A percentile compares a stretch with the other conserved stretches of the same genome.
These are phyloP conservation scores for Tenthredo distinguenda DNA, from an alignment of 2,888 invertebrate species.

Conservation along the genomic window DNA sequence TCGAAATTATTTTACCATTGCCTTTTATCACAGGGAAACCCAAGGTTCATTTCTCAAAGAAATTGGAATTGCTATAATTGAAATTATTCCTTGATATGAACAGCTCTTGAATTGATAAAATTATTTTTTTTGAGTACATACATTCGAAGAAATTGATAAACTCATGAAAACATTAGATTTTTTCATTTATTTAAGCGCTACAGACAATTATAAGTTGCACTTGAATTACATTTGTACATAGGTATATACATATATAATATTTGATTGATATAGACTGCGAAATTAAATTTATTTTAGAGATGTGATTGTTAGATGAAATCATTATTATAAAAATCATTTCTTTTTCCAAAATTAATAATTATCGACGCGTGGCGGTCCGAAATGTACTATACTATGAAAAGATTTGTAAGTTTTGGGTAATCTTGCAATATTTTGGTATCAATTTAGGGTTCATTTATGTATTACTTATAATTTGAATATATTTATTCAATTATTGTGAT, in stretches of 20 bases:
- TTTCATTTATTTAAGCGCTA: not conserved
- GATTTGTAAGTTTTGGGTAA: constrained; percentile 7
- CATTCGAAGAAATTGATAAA: not conserved
- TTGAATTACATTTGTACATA: constrained; percentile 28
- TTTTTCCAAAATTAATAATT: not conserved
- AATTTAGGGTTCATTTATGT: not conserved
- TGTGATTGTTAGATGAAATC: not conserved
- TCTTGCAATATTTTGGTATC: constrained; percentile 12
- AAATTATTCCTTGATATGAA: not conserved
- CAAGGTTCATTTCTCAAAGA: not conserved
- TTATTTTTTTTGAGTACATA: not conserved
- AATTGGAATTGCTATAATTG: not conserved
- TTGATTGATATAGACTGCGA: not conserved
- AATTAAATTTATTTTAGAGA: constrained; percentile 5
- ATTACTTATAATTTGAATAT: constrained; percentile 9
- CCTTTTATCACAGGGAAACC: constrained; percentile 14
- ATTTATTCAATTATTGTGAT: constrained; percentile 41
- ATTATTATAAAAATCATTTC: not conserved
- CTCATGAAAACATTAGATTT: not conserved
- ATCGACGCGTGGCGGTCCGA: not conserved
- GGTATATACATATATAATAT: not conserved
- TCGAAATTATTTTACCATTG: not conserved
- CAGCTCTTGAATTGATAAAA: not conserved
- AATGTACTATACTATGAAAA: not conserved
- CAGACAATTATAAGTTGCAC: not conserved